phyloP scores from a whole-genome alignment of 2,113 vertebrate species.

The Hippocampus barbouri region DNA sequence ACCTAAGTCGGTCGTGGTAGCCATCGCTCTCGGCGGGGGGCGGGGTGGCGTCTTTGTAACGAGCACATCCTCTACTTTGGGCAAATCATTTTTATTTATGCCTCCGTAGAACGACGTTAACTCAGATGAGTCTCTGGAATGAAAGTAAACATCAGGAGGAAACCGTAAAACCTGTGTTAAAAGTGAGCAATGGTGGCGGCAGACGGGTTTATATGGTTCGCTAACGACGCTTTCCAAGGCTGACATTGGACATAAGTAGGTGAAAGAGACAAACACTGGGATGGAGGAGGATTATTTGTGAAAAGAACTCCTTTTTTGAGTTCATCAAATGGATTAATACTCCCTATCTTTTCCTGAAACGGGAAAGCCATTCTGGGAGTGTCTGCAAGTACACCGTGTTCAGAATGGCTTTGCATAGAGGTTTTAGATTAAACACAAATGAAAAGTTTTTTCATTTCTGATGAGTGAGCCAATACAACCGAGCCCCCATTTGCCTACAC shows the following conservation, averaged over 20 bases:
- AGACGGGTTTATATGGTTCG: constrained; percentile 38
- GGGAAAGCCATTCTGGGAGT: background rate
- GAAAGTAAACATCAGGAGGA: constrained; percentile 31
- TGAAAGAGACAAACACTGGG: constrained; percentile 8
- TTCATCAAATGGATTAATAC: constrained; percentile 9
- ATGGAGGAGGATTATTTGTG: constrained; percentile 17
- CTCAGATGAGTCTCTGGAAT: constrained; percentile 33
- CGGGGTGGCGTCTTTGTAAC: background rate
- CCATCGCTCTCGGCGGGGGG: background rate
- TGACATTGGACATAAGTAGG: constrained; percentile 11
- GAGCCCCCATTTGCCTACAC: too few relatives aligned
- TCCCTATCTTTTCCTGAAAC: background rate
- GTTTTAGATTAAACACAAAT: too few relatives aligned
- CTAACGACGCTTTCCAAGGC: constrained; percentile 34
- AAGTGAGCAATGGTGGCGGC: constrained; percentile 39
- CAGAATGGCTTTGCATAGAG: too few relatives aligned
- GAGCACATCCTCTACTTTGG: background rate
- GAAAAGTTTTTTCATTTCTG: too few relatives aligned
- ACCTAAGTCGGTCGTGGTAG: background rate
- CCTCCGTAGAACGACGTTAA: constrained; percentile 18
- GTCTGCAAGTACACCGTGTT: too few relatives aligned
- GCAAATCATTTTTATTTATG: constrained; percentile 6
- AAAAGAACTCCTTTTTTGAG: constrained; percentile 16
- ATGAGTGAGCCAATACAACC: too few relatives aligned
- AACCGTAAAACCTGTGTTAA: constrained; percentile 35